Conservation (phyloP, 2,888 invertebrate species). For the Macrosiphum euphorbiae region DNA sequence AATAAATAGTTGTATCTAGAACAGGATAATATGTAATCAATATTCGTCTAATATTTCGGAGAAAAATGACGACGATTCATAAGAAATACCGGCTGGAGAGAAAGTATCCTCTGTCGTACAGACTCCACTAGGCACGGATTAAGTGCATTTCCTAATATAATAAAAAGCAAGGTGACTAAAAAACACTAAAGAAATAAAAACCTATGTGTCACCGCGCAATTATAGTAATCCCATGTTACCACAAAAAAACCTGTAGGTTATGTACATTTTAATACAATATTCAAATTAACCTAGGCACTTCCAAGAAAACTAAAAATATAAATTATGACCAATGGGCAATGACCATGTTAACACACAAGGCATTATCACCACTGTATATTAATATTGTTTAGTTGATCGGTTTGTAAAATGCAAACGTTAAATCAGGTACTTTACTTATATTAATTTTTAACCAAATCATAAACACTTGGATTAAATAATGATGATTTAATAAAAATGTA, state of each 20-base stretch:
- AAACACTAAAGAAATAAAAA: constrained; percentile 33
- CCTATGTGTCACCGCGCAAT: constrained; percentile 31
- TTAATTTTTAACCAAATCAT: not conserved
- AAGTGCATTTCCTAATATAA: constrained; percentile 53
- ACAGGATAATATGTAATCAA: not conserved
- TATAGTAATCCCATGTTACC: not conserved
- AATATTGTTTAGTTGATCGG: not conserved
- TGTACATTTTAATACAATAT: not conserved
- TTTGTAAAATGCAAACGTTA: not conserved
- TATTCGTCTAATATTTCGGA: constrained; percentile 13
- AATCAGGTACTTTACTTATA: not conserved
- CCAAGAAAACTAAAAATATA: not conserved
- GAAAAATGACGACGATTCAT: constrained; percentile 26
- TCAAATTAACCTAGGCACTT: not conserved
- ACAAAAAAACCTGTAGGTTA: constrained; percentile 8
- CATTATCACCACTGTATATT: not conserved
- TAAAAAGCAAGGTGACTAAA: constrained; percentile 52
- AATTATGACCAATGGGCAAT: not conserved
- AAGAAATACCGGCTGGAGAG: constrained; percentile 47
- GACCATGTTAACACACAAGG: not conserved
- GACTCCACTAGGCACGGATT: constrained; percentile 13
- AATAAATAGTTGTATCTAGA: not conserved
- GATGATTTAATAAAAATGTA: not conserved
- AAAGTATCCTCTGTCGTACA: constrained; percentile 21
- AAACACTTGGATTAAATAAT: not conserved